phyloP scores from a whole-genome alignment of 1,140 invertebrate genomes.

The Nasonia longicornis region DNA sequence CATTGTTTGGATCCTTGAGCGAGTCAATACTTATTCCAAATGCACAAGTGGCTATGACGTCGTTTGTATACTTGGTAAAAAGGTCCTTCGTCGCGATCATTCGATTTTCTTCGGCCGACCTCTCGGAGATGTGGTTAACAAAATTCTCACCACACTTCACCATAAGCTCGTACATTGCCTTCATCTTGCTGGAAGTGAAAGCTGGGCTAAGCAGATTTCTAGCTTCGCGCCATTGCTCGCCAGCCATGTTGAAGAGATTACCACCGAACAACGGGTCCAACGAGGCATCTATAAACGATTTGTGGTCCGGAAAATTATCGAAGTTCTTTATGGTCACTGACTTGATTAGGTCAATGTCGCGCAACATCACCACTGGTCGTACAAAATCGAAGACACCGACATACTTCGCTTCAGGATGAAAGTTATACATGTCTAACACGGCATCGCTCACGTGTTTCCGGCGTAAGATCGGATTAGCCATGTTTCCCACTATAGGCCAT shows the following conservation, averaged over 20 bases:
- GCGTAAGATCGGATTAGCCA: not conserved
- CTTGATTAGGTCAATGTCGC: constrained; percentile 73
- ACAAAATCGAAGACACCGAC: constrained; percentile 70
- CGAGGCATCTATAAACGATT: constrained; percentile 61
- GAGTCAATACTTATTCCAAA: constrained; percentile 69
- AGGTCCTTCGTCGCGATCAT: constrained; percentile 53
- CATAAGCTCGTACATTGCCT: constrained; percentile 60
- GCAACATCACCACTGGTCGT: constrained; percentile 70
- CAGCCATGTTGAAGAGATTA: constrained; percentile 69
- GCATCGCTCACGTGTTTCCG: constrained; percentile 1
- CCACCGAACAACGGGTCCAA: constrained; percentile 70
- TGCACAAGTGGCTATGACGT: constrained; percentile 59
- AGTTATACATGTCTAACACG: constrained; percentile 44
- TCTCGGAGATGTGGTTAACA: constrained; percentile 36
- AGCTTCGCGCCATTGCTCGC: constrained; percentile 64
- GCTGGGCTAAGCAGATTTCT: constrained; percentile 61
- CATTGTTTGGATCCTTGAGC: constrained; percentile 63
- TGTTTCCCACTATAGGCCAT: constrained; percentile 26
- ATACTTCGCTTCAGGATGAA: constrained; percentile 57
- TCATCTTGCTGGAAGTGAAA: constrained; percentile 66
- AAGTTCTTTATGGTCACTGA: constrained; percentile 75
- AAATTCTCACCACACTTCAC: constrained; percentile 52
- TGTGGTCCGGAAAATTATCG: constrained; percentile 74
- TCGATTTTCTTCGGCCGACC: not conserved
- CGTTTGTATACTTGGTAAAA: constrained; percentile 52